Conservation (phyloP, 1,140 invertebrate species). For the Acromyrmex charruanus region DNA sequence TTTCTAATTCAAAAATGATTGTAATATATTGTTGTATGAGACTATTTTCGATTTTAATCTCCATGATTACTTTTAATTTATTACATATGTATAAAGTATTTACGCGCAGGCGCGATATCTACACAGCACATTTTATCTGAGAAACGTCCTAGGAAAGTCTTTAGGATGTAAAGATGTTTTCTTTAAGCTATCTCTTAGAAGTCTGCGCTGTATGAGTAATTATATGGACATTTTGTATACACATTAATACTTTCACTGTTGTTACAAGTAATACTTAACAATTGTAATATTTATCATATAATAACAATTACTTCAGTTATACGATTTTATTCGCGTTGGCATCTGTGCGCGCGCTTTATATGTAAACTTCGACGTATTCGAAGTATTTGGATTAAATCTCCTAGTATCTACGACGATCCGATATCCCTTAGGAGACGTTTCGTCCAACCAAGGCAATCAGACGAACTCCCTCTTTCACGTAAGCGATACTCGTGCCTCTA, state of each 20-base stretch:
- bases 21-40: no score
- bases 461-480: constrained; percentile 54
- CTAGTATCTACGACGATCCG: constrained; percentile 32
- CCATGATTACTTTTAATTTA: no score
- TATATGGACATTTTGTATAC: neutral
- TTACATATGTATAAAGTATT: no score
- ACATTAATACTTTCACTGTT: neutral
- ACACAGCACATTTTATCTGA: no score
- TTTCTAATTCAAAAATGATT: no score
- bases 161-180: no score
- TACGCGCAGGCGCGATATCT: no score
- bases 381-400: constrained; percentile 62
- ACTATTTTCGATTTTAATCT: no score
- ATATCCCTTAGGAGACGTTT: constrained; percentile 55
- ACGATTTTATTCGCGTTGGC: neutral
- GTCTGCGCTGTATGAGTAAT: neutral
- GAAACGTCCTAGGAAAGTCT: no score
- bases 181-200: no score
- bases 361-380: constrained; percentile 11
- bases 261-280: neutral
- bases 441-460: constrained; percentile 57
- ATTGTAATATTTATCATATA: neutral
- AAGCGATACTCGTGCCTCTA: constrained; percentile 36
- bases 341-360: neutral
- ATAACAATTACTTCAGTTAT: neutral